phyloP scores from a whole-genome alignment of 2,797 vertebrate species.

The Lepus oiostolus region DNA sequence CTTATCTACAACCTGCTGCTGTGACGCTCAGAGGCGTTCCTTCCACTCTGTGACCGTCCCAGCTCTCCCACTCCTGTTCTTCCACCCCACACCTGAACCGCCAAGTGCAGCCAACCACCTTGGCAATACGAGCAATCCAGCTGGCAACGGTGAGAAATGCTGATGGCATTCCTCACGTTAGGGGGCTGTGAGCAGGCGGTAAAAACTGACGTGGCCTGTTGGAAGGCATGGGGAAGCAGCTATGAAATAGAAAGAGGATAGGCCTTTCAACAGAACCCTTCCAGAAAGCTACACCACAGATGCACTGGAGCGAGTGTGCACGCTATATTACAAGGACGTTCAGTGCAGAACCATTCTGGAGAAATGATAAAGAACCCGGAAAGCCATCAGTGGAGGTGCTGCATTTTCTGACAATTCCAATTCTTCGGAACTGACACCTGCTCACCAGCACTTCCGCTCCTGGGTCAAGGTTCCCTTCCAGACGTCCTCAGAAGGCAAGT shows the following conservation, averaged over 20 bases:
- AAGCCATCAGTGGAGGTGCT: neutral
- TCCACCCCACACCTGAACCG: constrained; percentile 39
- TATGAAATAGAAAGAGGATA: neutral
- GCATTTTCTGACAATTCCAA: constrained; percentile 8
- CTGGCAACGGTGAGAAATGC: neutral
- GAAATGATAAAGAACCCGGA: neutral
- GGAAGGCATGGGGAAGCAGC: neutral
- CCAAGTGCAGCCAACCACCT: neutral
- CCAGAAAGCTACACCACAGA: constrained; percentile 33
- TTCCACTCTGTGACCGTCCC: neutral
- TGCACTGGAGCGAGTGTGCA: constrained; percentile 13
- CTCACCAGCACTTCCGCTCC: neutral
- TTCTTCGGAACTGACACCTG: constrained; percentile 12
- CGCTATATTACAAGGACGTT: neutral
- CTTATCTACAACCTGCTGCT: neutral
- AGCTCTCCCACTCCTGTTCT: constrained; percentile 31
- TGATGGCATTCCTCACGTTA: neutral
- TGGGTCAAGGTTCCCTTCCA: neutral
- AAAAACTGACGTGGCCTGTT: neutral
- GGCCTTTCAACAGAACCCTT: constrained; percentile 2
- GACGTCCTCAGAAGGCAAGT: constrained; percentile 21
- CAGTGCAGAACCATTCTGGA: neutral
- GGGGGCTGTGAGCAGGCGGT: neutral
- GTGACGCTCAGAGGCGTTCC: neutral
- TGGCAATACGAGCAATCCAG: neutral